Conservation (phyloP, 2,797 vertebrate genomes). For the Sebastes kiyomatsui region DNA sequence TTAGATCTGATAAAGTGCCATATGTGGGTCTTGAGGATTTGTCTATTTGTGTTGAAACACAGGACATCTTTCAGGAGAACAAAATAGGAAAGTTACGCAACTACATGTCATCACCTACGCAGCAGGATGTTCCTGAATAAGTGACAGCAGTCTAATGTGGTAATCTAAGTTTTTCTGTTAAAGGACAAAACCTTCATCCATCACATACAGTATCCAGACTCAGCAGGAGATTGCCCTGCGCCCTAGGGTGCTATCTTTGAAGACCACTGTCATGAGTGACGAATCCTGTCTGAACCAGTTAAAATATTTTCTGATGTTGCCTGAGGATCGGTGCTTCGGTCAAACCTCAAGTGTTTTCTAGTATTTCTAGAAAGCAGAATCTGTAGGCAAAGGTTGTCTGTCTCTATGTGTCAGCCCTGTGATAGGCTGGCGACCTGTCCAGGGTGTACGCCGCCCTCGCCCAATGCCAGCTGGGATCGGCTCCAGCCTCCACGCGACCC, state of each 20-base stretch:
- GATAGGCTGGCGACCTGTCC: too few species aligned
- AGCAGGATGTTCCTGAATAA: neutral
- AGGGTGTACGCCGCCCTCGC: too few species aligned
- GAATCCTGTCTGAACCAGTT: conserved; percentile 17
- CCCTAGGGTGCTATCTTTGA: neutral
- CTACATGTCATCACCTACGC: too few species aligned
- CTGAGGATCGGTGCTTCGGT: neutral
- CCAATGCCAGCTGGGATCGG: too few species aligned
- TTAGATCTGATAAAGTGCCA: too few species aligned
- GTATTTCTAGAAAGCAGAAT: conserved; percentile 13
- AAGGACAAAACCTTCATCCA: neutral
- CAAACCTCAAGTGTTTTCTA: neutral
- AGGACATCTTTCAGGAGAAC: neutral
- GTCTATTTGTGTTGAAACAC: neutral
- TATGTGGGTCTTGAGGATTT: too few species aligned
- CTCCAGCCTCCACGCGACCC: too few species aligned
- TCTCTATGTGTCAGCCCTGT: too few species aligned
- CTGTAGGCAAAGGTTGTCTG: neutral
- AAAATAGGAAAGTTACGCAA: neutral
- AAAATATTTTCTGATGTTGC: neutral
- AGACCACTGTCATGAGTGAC: neutral
- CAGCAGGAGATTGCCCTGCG: neutral
- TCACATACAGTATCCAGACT: neutral
- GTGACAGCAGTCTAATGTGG: neutral
- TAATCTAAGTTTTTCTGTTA: neutral